phyloP scores from a whole-genome alignment of 2,888 invertebrate species.

The Eubasilissa splendida region DNA sequence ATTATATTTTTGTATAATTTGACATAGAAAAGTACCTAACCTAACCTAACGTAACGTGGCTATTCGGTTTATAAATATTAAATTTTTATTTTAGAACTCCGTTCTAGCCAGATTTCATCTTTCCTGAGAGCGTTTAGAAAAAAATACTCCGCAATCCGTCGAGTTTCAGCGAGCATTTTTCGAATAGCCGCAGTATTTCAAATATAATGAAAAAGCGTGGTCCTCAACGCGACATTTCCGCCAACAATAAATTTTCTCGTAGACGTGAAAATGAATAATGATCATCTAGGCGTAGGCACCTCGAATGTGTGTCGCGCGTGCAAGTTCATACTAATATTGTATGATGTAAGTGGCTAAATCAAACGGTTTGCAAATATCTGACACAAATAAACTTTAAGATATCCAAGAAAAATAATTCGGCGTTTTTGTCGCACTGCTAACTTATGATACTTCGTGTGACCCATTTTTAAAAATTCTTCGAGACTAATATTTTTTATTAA shows the following conservation, averaged over 20 bases:
- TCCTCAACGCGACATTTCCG: conserved; percentile 6
- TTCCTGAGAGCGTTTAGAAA: background rate
- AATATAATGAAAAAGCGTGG: background rate
- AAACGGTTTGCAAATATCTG: background rate
- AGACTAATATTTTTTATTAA: too few species aligned
- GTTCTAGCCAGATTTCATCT: conserved; percentile 18
- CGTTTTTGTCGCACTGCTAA: too few species aligned
- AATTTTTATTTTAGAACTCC: too few species aligned
- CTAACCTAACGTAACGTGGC: too few species aligned
- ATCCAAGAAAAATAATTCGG: too few species aligned
- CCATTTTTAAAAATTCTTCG: too few species aligned
- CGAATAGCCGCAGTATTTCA: conserved; percentile 6
- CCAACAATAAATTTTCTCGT: conserved; percentile 13
- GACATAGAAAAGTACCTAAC: too few species aligned
- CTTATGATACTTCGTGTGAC: too few species aligned
- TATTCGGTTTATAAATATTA: too few species aligned
- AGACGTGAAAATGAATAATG: conserved; percentile 34
- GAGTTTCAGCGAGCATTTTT: background rate
- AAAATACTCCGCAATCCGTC: background rate
- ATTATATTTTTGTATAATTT: too few species aligned
- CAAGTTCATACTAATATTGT: background rate
- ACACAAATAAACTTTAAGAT: background rate
- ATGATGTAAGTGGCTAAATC: conserved; percentile 1
- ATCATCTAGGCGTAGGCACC: conserved; percentile 2
- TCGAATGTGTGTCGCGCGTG: background rate